Evolutionary conservation across 2,888 invertebrate genomes (phyloP).

Genomic region (Hybos culiciformis): DNA sequence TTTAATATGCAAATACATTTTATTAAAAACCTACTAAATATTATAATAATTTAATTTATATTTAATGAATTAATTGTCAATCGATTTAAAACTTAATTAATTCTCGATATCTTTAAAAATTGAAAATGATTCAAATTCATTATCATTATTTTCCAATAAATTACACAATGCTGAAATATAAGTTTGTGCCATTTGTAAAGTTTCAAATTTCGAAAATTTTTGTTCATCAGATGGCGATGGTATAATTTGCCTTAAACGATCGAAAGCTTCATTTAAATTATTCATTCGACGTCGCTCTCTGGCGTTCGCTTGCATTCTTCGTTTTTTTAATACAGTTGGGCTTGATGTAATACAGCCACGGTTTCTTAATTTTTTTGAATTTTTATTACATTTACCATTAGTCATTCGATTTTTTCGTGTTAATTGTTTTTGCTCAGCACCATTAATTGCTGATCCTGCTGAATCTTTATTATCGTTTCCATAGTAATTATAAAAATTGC

Average conservation of each 20-base stretch:
- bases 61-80: too few species aligned
- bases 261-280: slow-evolving; percentile 62
- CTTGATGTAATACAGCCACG: too few species aligned
- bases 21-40: too few species aligned
- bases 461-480: too few species aligned
- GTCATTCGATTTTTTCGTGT: too few species aligned
- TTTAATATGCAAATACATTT: too few species aligned
- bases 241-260: slow-evolving; percentile 54
- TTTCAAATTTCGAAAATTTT: slow-evolving; percentile 63
- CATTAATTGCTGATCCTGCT: too few species aligned
- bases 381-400: too few species aligned
- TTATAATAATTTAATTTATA: too few species aligned
- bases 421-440: too few species aligned
- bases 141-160: slow-evolving; percentile 38
- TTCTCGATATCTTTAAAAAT: not conserved
- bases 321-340: slow-evolving; percentile 43
- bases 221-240: slow-evolving; percentile 54
- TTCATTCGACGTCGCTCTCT: slow-evolving; percentile 61
- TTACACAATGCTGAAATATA: slow-evolving; percentile 58
- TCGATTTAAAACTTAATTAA: not conserved
- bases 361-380: too few species aligned
- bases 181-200: slow-evolving; percentile 65
- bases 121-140: slow-evolving; percentile 14
- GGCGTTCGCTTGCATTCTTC: slow-evolving; percentile 59
- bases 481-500: too few species aligned